Conservation (phyloP, 2,888 invertebrate genomes). For the Lycia hirtaria region DNA sequence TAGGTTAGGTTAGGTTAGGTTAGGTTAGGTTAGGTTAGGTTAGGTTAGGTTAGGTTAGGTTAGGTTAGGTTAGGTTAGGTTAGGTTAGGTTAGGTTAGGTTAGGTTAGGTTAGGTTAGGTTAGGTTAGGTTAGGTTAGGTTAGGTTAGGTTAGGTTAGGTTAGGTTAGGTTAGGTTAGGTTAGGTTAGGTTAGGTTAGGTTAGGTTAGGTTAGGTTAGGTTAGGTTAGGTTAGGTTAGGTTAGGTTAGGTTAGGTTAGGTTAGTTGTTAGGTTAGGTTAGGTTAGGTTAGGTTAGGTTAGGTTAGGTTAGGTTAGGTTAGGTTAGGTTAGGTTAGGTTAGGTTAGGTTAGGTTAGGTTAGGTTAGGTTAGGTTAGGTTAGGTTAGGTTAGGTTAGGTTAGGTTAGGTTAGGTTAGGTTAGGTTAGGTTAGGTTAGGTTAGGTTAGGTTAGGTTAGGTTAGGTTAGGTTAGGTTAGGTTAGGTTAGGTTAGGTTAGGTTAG, state of each 20-base stretch:
- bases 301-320: conserved; percentile 1
- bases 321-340: background rate
- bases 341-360: conserved; percentile 1
- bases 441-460: too few relatives aligned
- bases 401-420: too few relatives aligned
- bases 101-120: conserved; percentile 23
- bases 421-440: too few relatives aligned
- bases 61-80: conserved; percentile 28
- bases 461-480: too few relatives aligned
- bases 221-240: conserved; percentile 42
- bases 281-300: conserved; percentile 1
- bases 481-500: too few relatives aligned
- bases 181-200: conserved; percentile 28
- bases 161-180: conserved; percentile 22
- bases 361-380: conserved; percentile 1
- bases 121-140: conserved; percentile 21
- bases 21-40: conserved; percentile 31
- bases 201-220: conserved; percentile 38
- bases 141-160: conserved; percentile 17
- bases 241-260: conserved; percentile 30
- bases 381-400: background rate
- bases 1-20: conserved; percentile 37
- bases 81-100: conserved; percentile 32
- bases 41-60: conserved; percentile 31
- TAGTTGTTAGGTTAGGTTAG: background rate